Evolutionary conservation across 2,113 vertebrate genomes (phyloP).

Genomic region (Strix uralensis): DNA sequence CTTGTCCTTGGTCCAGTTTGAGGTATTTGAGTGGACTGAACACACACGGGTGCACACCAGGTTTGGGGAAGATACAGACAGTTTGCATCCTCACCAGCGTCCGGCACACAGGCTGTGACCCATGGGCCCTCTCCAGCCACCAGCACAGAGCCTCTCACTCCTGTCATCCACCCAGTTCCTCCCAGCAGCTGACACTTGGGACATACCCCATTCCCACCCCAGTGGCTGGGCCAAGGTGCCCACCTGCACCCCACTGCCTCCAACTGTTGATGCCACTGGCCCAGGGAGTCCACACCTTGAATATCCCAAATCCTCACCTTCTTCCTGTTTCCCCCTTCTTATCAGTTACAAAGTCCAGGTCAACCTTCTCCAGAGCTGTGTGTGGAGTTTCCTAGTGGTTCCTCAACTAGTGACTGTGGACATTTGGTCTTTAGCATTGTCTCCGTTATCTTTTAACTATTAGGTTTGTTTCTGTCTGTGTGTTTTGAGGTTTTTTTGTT

Average conservation of each 20-base stretch:
- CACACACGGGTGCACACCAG: rapidly evolving
- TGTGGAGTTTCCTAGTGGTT: neutral
- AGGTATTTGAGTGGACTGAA: neutral
- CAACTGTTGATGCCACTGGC: rapidly evolving
- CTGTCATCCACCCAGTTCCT: neutral
- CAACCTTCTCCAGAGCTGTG: neutral
- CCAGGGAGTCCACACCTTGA: rapidly evolving
- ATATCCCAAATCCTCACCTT: neutral
- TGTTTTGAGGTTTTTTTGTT: neutral
- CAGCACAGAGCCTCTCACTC: neutral
- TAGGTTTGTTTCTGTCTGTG: neutral
- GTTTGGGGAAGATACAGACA: neutral
- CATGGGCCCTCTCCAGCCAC: rapidly evolving
- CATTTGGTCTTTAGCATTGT: neutral
- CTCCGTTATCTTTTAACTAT: neutral
- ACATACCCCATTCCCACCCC: neutral
- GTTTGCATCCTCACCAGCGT: rapidly evolving
- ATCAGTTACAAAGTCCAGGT: neutral
- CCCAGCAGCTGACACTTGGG: neutral
- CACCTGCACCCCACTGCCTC: rapidly evolving
- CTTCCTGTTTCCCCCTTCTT: neutral
- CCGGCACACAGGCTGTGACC: rapidly evolving
- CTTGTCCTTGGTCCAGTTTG: neutral
- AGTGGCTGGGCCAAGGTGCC: neutral
- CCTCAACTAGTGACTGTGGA: neutral